Percentiles rank a stretch among this genome's conserved stretches.
Conservation (phyloP, 2,888 invertebrate species). For the Glaucopsyche alexis region DNA sequence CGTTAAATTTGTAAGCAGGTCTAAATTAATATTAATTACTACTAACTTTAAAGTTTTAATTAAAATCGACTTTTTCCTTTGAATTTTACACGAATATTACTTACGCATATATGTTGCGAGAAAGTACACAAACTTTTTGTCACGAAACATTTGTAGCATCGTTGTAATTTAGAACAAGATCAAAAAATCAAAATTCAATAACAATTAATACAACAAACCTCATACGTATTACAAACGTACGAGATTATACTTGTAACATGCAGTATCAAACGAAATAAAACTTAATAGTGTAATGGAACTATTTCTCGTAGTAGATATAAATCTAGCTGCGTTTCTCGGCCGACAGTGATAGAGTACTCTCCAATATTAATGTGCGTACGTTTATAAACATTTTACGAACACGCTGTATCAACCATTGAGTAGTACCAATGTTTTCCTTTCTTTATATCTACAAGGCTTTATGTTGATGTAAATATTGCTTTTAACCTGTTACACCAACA, state of each 20-base stretch:
- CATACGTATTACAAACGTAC: not conserved
- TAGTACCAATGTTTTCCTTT: conserved; percentile 23
- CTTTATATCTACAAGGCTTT: conserved; percentile 9
- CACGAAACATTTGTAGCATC: too few species aligned
- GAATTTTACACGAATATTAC: not conserved
- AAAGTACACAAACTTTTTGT: too few species aligned
- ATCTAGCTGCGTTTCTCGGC: conserved; percentile 37
- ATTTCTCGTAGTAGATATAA: conserved; percentile 40
- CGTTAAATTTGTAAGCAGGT: not conserved
- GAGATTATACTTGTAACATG: conserved; percentile 2
- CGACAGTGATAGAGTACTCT: conserved; percentile 40
- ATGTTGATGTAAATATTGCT: conserved; percentile 15
- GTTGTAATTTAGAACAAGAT: too few species aligned
- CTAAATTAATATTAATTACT: not conserved
- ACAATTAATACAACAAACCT: too few species aligned
- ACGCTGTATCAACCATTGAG: conserved; percentile 34
- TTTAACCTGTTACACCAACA: conserved; percentile 1
- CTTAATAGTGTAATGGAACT: conserved; percentile 37
- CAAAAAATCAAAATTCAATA: too few species aligned
- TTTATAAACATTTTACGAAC: conserved; percentile 36
- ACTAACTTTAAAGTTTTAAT: not conserved
- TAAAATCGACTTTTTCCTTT: not conserved
- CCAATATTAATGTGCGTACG: conserved; percentile 38
- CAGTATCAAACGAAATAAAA: conserved; percentile 32
- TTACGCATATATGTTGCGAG: too few species aligned